phyloP scores from a whole-genome alignment of 2,797 vertebrate species.

The Poecilia picta region DNA sequence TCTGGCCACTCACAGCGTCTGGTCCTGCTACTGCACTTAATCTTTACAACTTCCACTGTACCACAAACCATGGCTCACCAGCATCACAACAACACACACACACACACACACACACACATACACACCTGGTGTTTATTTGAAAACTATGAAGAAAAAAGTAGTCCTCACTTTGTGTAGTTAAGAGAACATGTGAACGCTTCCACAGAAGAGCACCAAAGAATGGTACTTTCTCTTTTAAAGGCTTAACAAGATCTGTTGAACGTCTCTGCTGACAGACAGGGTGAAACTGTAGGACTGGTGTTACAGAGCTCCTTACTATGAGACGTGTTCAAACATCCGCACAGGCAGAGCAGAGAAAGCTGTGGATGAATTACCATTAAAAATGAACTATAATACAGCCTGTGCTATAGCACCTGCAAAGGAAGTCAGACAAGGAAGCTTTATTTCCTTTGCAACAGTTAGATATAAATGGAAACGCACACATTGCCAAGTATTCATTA shows the following conservation, averaged over 20 bases:
- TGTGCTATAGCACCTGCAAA: slow-evolving; percentile 77
- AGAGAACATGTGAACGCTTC: background rate
- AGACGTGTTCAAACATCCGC: slow-evolving; percentile 10
- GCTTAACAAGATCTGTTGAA: background rate
- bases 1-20: slow-evolving; percentile 34
- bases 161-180: background rate
- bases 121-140: slow-evolving; percentile 37
- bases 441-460: slow-evolving; percentile 76
- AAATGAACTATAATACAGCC: slow-evolving; percentile 37
- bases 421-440: slow-evolving; percentile 82
- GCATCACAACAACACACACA: slow-evolving; percentile 47
- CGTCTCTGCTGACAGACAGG: background rate
- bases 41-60: slow-evolving; percentile 47
- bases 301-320: background rate
- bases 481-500: slow-evolving; percentile 28
- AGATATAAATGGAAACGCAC: slow-evolving; percentile 62
- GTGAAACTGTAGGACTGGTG: background rate
- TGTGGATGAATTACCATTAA: slow-evolving; percentile 26
- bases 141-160: slow-evolving; percentile 27
- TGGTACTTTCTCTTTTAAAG: slow-evolving; percentile 6
- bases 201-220: background rate
- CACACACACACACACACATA: slow-evolving; percentile 36
- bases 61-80: slow-evolving; percentile 35
- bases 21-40: slow-evolving; percentile 29
- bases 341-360: background rate